Evolutionary conservation across 2,888 invertebrate species (phyloP).

Genomic region (Hetaerina titia): DNA sequence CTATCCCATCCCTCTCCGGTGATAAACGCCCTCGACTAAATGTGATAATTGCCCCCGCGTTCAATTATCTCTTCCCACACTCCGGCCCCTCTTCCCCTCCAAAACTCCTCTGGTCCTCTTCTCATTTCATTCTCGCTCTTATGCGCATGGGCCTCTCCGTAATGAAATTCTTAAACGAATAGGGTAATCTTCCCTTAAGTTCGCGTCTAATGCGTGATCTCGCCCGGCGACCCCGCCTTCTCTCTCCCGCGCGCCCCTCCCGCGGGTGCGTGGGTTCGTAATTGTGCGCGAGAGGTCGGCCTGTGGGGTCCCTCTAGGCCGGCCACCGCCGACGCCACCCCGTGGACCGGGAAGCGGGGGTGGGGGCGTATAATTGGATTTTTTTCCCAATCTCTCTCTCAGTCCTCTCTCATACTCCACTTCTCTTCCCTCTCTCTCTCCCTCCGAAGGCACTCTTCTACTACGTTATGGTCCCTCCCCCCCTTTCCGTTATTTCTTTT

Average conservation of each 20-base stretch:
- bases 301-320: not conserved
- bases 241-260: not conserved
- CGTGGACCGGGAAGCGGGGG: not conserved
- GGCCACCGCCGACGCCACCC: not conserved
- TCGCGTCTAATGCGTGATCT: slow-evolving; percentile 46
- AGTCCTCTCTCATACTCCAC: too few relatives aligned
- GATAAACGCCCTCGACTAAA: slow-evolving; percentile 53
- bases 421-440: not conserved
- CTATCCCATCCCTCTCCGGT: not conserved
- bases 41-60: slow-evolving; percentile 59
- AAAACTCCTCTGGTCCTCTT: not conserved
- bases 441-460: not conserved
- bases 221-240: not conserved
- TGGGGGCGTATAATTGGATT: not conserved
- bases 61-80: not conserved
- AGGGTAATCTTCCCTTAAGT: slow-evolving; percentile 44
- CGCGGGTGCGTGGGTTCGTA: not conserved
- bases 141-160: slow-evolving; percentile 31
- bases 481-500: slow-evolving; percentile 13
- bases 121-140: not conserved
- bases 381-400: not conserved
- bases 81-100: not conserved
- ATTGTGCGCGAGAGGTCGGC: not conserved
- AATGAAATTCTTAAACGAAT: slow-evolving; percentile 61
- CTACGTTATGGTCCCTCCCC: not conserved